Evolutionary conservation across 2,113 vertebrate genomes (phyloP).

Genomic region (Raphicerus campestris): DNA sequence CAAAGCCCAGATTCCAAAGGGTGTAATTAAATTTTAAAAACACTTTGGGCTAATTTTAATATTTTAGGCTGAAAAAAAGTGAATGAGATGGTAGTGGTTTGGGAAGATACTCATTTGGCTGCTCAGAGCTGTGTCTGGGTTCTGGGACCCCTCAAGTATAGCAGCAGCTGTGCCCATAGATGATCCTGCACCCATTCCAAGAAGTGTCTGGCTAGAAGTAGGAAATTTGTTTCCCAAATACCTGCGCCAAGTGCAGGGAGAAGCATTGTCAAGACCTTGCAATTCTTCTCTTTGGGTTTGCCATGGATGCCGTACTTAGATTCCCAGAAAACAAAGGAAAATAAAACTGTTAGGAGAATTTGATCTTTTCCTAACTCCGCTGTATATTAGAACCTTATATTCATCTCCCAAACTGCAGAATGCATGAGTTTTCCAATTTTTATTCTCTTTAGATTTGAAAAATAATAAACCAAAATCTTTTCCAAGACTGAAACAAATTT

Average conservation of each 20-base stretch:
- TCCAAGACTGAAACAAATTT: background rate
- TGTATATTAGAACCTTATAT: background rate
- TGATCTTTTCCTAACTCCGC: conserved; percentile 41
- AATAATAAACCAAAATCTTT: conserved; percentile 28
- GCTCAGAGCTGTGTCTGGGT: conserved; percentile 59
- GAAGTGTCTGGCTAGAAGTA: conserved; percentile 56
- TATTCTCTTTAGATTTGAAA: conserved; percentile 41
- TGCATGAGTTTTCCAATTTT: conserved; percentile 29
- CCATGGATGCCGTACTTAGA: background rate
- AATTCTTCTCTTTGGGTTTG: conserved; percentile 53
- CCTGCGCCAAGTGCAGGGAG: conserved; percentile 60
- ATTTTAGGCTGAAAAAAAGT: conserved; percentile 62
- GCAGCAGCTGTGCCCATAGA: conserved; percentile 63
- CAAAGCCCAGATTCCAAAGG: conserved; percentile 55
- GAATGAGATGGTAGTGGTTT: conserved; percentile 37
- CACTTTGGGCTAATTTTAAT: conserved; percentile 71
- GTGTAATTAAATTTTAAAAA: conserved; percentile 72
- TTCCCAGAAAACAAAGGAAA: conserved; percentile 48
- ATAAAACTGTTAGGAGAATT: conserved; percentile 46
- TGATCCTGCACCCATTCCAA: conserved; percentile 63
- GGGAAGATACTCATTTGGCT: conserved; percentile 69
- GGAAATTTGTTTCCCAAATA: conserved; percentile 31
- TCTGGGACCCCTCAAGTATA: conserved; percentile 64
- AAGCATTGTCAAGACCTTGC: conserved; percentile 37
- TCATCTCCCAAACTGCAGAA: conserved; percentile 45